Percentiles rank a stretch among this genome's conserved stretches.
These are phyloP conservation scores for Ptyas mucosa DNA, from an alignment of 2,113 vertebrate genomes.

Conservation along the genomic window DNA sequence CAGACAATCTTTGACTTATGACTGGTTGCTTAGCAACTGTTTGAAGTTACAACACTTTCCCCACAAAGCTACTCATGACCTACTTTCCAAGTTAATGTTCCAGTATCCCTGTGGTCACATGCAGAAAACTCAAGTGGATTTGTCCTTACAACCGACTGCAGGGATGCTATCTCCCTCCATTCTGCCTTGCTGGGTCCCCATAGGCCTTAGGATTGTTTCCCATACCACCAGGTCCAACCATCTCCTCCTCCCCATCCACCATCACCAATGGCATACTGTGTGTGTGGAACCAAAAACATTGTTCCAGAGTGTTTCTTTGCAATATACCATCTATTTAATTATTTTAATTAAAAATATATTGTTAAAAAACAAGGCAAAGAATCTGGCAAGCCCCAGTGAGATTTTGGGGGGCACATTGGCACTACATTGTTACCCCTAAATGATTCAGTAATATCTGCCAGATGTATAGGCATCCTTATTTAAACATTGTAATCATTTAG, in stretches of 20 bases:
- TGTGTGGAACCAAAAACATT: background rate
- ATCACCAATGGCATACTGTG: background rate
- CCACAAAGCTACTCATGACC: background rate
- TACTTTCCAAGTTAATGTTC: background rate
- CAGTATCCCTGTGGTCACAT: background rate
- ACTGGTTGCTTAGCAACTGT: background rate
- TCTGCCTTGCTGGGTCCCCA: background rate
- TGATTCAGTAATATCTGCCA: background rate
- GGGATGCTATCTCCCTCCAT: background rate
- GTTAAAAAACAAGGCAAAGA: background rate
- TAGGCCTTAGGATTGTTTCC: background rate
- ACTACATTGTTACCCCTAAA: background rate
- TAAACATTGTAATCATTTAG: background rate
- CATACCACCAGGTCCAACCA: background rate
- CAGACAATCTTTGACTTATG: background rate
- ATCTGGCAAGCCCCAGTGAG: background rate
- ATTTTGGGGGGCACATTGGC: background rate
- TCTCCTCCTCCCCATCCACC: background rate
- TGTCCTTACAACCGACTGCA: background rate
- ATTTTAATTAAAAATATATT: background rate
- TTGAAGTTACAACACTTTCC: background rate
- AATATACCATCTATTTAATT: background rate
- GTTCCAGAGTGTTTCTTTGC: background rate
- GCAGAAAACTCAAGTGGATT: background rate
- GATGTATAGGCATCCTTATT: background rate